Conservation (phyloP, 2,888 invertebrate species). For the Agrilus biguttatus region DNA sequence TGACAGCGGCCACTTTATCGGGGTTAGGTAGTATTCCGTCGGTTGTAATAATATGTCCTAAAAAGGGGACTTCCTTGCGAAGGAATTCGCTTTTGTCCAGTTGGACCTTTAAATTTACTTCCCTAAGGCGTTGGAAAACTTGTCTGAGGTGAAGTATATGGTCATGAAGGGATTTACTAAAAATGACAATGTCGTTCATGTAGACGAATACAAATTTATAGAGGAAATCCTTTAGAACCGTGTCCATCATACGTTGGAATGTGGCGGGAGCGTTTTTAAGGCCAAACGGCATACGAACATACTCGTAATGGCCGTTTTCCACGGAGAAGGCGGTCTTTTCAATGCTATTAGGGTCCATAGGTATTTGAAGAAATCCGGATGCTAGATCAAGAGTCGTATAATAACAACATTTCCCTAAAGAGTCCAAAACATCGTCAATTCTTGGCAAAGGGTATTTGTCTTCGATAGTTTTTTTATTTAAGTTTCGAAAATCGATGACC, state of each 20-base stretch:
- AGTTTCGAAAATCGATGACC: constrained; percentile 17
- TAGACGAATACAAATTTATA: constrained; percentile 13
- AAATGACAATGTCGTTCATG: constrained; percentile 20
- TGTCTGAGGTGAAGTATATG: constrained; percentile 6
- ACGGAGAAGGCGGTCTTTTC: constrained; percentile 14
- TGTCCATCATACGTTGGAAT: constrained; percentile 15
- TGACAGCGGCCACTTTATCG: constrained; percentile 3
- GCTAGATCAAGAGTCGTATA: constrained; percentile 14
- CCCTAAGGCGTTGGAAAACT: constrained; percentile 12
- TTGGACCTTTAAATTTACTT: constrained; percentile 14
- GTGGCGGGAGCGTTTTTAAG: constrained; percentile 13
- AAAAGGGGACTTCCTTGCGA: constrained; percentile 18
- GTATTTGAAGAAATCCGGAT: constrained; percentile 14
- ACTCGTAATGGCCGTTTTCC: constrained; percentile 14
- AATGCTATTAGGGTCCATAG: constrained; percentile 10
- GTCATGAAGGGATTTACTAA: constrained; percentile 14
- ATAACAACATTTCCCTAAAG: constrained; percentile 15
- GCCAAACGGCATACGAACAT: constrained; percentile 14
- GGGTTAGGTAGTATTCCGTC: constrained; percentile 11
- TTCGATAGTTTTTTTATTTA: constrained; percentile 16
- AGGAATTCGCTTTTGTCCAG: constrained; percentile 15
- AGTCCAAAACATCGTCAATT: constrained; percentile 17
- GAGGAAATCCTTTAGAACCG: constrained; percentile 11
- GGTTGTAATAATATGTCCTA: constrained; percentile 18
- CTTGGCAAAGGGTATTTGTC: constrained; percentile 18